phyloP scores from a whole-genome alignment of 2,113 vertebrate genomes.

The Aegithalos caudatus region DNA sequence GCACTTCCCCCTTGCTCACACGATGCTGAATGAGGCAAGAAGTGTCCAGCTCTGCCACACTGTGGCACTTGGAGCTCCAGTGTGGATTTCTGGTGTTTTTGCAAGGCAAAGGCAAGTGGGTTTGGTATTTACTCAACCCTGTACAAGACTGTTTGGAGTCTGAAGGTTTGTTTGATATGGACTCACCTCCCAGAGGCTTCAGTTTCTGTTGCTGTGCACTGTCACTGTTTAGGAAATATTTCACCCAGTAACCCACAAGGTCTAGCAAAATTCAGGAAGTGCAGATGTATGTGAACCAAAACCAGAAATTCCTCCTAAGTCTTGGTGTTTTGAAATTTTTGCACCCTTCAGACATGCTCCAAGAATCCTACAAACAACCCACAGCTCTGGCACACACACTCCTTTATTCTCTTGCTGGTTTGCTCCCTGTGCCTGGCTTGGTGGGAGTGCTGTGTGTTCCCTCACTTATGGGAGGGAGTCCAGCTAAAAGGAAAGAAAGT shows the following conservation, averaged over 20 bases:
- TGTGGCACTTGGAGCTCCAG: neutral
- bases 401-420: neutral
- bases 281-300: neutral
- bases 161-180: neutral
- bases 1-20: neutral
- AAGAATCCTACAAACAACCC: neutral
- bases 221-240: neutral
- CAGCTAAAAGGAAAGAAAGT: neutral
- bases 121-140: neutral
- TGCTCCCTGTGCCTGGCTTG: neutral
- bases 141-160: rapidly evolving
- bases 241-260: neutral
- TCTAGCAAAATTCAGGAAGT: slow-evolving; percentile 13
- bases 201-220: neutral
- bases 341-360: neutral
- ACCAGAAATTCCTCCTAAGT: neutral
- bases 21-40: neutral
- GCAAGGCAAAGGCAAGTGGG: neutral
- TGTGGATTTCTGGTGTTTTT: neutral
- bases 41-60: neutral
- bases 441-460: neutral
- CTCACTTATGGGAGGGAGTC: neutral
- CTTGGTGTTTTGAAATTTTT: neutral
- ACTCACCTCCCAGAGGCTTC: neutral
- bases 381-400: neutral